Conservation (phyloP, 64 coral and sea anemone species). For the Montipora cactus region DNA sequence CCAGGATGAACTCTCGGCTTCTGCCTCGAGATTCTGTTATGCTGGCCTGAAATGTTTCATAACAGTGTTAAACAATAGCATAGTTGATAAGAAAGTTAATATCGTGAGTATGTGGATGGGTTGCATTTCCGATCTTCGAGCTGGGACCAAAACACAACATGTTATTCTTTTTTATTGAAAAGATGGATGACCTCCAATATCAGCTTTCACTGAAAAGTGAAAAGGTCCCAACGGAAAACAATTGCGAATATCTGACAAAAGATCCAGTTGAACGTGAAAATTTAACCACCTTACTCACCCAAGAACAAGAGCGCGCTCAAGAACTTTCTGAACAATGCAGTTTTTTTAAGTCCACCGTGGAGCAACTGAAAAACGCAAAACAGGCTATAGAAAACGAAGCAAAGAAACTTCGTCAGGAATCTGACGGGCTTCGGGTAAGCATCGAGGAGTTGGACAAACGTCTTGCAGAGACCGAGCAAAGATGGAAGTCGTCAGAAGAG, state of each 20-base stretch:
- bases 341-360: not conserved
- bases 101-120: too few species aligned
- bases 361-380: not conserved
- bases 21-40: too few species aligned
- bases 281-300: not conserved
- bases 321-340: not conserved
- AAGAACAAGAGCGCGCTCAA: not conserved
- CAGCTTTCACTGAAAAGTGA: not conserved
- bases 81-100: too few species aligned
- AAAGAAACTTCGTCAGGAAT: not conserved
- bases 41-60: too few species aligned
- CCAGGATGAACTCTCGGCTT: too few species aligned
- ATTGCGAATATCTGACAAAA: not conserved
- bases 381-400: not conserved
- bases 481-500: not conserved
- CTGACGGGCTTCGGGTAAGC: not conserved
- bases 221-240: not conserved
- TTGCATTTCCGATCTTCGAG: too few species aligned
- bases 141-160: too few species aligned
- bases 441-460: not conserved
- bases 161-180: not conserved
- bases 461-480: conserved; percentile 11
- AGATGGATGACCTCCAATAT: conserved; percentile 7
- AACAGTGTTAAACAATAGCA: not conserved
- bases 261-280: not conserved